phyloP scores from a whole-genome alignment of 2,113 vertebrate species.

The Sterna hirundo region DNA sequence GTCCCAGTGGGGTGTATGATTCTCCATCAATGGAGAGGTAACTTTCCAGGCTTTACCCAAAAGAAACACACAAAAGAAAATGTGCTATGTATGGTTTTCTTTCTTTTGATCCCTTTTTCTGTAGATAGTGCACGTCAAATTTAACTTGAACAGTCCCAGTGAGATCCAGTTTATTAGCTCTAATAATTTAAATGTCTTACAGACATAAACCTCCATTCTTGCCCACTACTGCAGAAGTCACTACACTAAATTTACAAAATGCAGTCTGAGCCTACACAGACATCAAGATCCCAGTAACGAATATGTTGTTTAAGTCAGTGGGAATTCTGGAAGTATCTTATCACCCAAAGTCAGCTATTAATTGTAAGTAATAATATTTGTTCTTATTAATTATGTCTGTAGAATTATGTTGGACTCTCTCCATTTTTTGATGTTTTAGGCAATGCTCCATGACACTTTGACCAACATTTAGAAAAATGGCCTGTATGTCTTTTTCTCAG shows the following conservation, averaged over 20 bases:
- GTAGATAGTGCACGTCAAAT: background rate
- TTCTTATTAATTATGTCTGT: background rate
- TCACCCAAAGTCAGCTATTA: background rate
- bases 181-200: background rate
- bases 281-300: background rate
- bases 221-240: background rate
- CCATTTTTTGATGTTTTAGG: constrained; percentile 22
- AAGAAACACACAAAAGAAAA: background rate
- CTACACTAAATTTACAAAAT: background rate
- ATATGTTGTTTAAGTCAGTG: background rate
- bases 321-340: background rate
- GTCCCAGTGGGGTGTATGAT: background rate
- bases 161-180: background rate
- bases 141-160: background rate
- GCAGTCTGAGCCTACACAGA: background rate
- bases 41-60: background rate
- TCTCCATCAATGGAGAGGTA: background rate
- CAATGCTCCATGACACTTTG: constrained; percentile 9
- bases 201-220: background rate
- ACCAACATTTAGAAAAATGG: constrained; percentile 22
- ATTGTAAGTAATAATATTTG: background rate
- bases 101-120: background rate
- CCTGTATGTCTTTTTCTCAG: constrained; percentile 4
- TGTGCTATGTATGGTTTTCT: background rate
- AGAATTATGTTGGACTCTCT: background rate